Percentiles rank a stretch among this genome's conserved stretches.
Conservation (phyloP, 2,797 vertebrate species). For the Naso thynnoides region DNA sequence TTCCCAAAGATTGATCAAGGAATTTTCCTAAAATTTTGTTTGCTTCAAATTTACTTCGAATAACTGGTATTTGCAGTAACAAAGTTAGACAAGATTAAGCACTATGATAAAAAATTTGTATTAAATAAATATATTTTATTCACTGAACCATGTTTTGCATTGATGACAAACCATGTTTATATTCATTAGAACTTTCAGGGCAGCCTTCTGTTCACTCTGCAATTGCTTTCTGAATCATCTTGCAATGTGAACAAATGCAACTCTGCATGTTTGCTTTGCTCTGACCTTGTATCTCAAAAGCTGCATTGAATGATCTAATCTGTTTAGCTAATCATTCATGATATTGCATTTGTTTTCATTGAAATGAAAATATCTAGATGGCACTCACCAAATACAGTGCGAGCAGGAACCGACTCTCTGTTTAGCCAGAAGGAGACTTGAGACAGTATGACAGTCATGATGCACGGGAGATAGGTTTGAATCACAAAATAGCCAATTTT, state of each 20-base stretch:
- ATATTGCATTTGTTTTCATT: conserved; percentile 17
- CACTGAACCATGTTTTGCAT: conserved; percentile 28
- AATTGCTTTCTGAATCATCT: conserved; percentile 26
- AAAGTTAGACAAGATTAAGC: conserved; percentile 64
- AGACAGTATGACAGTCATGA: conserved; percentile 99
- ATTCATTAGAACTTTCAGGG: conserved; percentile 21
- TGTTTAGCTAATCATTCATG: conserved; percentile 45
- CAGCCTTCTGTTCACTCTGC: conserved; percentile 3
- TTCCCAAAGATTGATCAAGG: too few relatives aligned
- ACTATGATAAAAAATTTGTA: conserved; percentile 46
- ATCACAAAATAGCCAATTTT: conserved; percentile 99
- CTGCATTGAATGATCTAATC: conserved; percentile 14
- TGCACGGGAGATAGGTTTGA: conserved; percentile 99
- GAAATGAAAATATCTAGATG: conserved; percentile 36
- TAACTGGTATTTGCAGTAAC: conserved; percentile 57
- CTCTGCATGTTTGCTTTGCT: conserved; percentile 34
- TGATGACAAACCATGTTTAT: too few relatives aligned
- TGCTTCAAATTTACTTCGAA: conserved; percentile 62
- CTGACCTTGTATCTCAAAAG: conserved; percentile 11
- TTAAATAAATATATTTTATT: conserved; percentile 23
- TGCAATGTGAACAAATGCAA: conserved; percentile 15
- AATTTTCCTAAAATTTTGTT: too few relatives aligned
- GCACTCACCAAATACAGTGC: conserved; percentile 98
- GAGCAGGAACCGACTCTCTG: conserved; percentile 96
- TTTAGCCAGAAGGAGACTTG: conserved; percentile 99